A percentile compares a stretch with the other conserved stretches of the same genome.
phyloP scores from a whole-genome alignment of 2,113 vertebrate species.

The Lathamus discolor region DNA sequence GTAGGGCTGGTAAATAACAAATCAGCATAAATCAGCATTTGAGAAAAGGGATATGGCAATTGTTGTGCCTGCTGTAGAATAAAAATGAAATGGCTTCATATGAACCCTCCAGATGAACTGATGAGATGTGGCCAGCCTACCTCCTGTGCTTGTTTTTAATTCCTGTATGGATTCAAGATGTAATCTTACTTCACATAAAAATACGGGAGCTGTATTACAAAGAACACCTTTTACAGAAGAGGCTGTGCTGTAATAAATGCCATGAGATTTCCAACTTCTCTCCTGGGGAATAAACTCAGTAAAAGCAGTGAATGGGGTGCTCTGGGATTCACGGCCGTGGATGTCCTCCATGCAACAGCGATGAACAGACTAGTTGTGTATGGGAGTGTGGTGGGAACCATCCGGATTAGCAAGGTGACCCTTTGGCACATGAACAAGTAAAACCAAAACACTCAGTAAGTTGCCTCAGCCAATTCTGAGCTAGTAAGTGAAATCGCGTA shows the following conservation, averaged over 20 bases:
- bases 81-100: background rate
- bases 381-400: background rate
- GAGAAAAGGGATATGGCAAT: background rate
- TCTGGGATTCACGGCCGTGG: background rate
- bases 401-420: background rate
- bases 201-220: background rate
- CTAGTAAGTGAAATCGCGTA: background rate
- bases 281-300: background rate
- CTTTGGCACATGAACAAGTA: background rate
- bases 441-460: background rate
- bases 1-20: background rate
- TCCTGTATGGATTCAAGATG: background rate
- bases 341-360: accelerated
- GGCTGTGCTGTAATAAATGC: background rate
- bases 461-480: background rate
- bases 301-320: background rate
- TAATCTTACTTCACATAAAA: background rate
- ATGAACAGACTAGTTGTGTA: background rate
- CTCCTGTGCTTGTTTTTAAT: background rate
- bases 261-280: background rate
- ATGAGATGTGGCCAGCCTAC: background rate
- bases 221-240: background rate
- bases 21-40: background rate
- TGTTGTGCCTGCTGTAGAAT: background rate
- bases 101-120: background rate